Base-by-base conservation (phyloP, 2,113 vertebrate species). In the Morone saxatilis region DNA sequence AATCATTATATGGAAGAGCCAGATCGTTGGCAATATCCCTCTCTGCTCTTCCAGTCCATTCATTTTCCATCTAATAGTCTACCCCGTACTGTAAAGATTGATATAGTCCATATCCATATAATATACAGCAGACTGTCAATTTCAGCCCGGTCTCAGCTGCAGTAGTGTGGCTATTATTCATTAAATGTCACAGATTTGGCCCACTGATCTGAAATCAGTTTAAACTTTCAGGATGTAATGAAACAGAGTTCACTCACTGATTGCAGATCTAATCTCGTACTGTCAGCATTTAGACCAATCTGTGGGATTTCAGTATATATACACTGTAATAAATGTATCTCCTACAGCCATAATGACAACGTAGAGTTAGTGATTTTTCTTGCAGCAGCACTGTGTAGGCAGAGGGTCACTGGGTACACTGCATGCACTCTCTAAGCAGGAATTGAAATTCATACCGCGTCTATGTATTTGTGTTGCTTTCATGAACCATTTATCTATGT, bases 11-110 rank as follows among this genome's bases (percentile, higher is more conserved):
- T 79, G 22, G 53, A 87, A 43, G 80, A 76, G 67, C 57, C 86
- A 86, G 71, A 86, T 80, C 19, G 67, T 71, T 88, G 85, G 65
- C 86, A 87, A 85, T 89, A 89, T 87, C 66, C 40, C 73, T 73
- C 50, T 81, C 70, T 1, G 1, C 60, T 86, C 67, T 76, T 77
- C 69, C 68, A 86, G 40, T 79, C 69, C 71, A 83, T 90, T 79
- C 71, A 54, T 80, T 85, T 73, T 78, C 78, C 73, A 47, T 86
- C 67, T 81, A 84, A 87, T 84, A 75, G 50, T 84, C 48, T 36
- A 67, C 38, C 61, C 38, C 9, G 4, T 47, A 79, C 59, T 71
- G 73, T 90, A 86, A 78, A 86, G 83, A 93, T 73, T 80, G 86
- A 87, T 90, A 70, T 69, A 69, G 86, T 78, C 80, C 60, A 80